Conservation (phyloP, 2,888 invertebrate species). For the Drosophila sordidula region DNA sequence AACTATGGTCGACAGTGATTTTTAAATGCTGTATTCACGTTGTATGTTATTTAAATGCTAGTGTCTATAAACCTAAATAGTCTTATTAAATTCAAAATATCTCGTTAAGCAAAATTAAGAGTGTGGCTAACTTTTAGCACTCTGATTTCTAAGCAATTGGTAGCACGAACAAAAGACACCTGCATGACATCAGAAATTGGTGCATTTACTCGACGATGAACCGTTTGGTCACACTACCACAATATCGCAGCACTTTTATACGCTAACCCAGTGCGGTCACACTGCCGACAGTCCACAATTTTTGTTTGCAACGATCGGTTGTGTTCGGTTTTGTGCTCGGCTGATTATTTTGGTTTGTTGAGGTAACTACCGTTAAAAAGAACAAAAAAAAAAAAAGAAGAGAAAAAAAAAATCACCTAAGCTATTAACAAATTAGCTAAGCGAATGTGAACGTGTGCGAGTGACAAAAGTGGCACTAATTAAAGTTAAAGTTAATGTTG, state of each 20-base stretch:
- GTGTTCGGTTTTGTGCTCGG: conserved; percentile 48
- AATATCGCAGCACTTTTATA: not conserved
- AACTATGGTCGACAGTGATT: no score
- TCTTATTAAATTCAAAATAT: not conserved
- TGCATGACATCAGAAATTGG: conserved; percentile 20
- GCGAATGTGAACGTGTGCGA: conserved; percentile 29
- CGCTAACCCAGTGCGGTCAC: conserved; percentile 15
- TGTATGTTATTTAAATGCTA: no score
- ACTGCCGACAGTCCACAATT: conserved; percentile 42
- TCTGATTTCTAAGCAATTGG: not conserved
- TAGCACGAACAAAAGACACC: not conserved
- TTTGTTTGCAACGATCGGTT: conserved; percentile 63
- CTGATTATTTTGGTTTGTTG: conserved; percentile 46
- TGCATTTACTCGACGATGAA: not conserved
- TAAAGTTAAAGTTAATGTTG: conserved; percentile 28
- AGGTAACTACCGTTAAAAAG: conserved; percentile 55
- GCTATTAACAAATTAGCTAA: conserved; percentile 44
- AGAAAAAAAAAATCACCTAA: conserved; percentile 24
- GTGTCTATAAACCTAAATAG: no score
- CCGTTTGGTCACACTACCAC: conserved; percentile 27
- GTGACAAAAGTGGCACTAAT: conserved; percentile 32
- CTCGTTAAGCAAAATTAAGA: not conserved
- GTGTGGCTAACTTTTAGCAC: not conserved
- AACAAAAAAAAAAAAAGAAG: conserved; percentile 1
- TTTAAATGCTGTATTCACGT: no score